Evolutionary conservation across 1,140 invertebrate genomes (phyloP).

Genomic region (Cotesia glomerata): DNA sequence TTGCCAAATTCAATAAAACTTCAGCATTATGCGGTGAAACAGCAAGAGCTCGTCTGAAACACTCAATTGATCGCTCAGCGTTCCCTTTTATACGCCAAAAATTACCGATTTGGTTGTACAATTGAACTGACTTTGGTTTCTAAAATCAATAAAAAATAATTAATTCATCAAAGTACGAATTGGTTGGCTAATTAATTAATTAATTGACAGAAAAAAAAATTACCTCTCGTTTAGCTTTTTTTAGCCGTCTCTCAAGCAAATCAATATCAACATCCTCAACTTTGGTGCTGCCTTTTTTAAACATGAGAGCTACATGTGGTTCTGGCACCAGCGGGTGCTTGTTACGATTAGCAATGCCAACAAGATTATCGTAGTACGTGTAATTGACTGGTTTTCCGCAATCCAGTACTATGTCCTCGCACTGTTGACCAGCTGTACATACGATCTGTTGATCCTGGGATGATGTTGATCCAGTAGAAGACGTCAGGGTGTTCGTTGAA

Average conservation of each 20-base stretch:
- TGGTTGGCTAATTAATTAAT: background rate
- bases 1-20: constrained; percentile 81
- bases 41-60: constrained; percentile 82
- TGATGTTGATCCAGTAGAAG: constrained; percentile 26
- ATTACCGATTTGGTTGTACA: constrained; percentile 90
- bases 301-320: constrained; percentile 77
- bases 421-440: constrained; percentile 50
- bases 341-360: constrained; percentile 78
- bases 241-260: constrained; percentile 76
- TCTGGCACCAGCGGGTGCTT: constrained; percentile 73
- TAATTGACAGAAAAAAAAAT: constrained; percentile 32
- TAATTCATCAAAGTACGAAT: background rate
- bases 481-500: constrained; percentile 41
- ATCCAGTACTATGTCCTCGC: constrained; percentile 75
- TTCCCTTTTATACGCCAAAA: constrained; percentile 87
- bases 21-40: constrained; percentile 87
- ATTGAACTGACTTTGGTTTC: constrained; percentile 84
- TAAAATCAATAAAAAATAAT: constrained; percentile 51
- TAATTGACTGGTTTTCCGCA: constrained; percentile 88
- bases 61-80: constrained; percentile 84
- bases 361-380: constrained; percentile 86
- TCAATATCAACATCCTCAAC: constrained; percentile 79
- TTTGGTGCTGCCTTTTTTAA: constrained; percentile 74
- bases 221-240: constrained; percentile 81
- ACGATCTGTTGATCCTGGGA: constrained; percentile 44